Percentiles rank a stretch among this genome's conserved stretches.
Conservation (phyloP, 1,140 invertebrate genomes). For the Anoplolepis gracilipes region DNA sequence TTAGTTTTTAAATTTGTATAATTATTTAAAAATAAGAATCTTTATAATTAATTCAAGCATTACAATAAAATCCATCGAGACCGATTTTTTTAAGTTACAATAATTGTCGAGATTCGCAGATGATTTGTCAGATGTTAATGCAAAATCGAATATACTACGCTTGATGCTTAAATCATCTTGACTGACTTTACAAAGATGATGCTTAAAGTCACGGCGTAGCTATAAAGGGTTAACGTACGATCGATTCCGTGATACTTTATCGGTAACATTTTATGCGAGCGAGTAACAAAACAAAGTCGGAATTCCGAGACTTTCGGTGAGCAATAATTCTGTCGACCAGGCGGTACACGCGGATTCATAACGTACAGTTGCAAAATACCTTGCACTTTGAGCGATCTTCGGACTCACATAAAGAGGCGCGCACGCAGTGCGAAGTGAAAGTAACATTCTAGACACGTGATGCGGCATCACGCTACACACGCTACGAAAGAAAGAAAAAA, state of each 20-base stretch:
- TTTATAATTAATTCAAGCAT: neutral
- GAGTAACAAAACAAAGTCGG: neutral
- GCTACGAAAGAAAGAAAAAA: conserved; percentile 56
- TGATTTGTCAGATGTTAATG: neutral
- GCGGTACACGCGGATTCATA: conserved; percentile 59
- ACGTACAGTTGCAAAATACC: conserved; percentile 63
- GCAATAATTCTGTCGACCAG: conserved; percentile 24
- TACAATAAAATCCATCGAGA: conserved; percentile 13
- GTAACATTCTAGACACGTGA: conserved; percentile 78
- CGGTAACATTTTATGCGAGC: conserved; percentile 19
- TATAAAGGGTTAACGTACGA: neutral
- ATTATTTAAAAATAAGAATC: neutral
- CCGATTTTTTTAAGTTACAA: neutral
- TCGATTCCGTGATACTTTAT: conserved; percentile 2
- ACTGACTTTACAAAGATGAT: neutral
- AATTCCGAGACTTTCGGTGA: conserved; percentile 36
- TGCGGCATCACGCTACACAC: conserved; percentile 59
- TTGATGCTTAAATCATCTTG: neutral
- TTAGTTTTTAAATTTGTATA: neutral
- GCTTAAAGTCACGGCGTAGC: neutral
- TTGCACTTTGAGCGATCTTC: conserved; percentile 58
- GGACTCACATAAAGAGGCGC: neutral
- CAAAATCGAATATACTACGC: neutral
- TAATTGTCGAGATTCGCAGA: neutral
- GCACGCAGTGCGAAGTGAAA: conserved; percentile 73